Percentiles rank a stretch among this genome's conserved stretches.
Conservation (phyloP, 1,140 invertebrate genomes). For the Drosophila seguyi region DNA sequence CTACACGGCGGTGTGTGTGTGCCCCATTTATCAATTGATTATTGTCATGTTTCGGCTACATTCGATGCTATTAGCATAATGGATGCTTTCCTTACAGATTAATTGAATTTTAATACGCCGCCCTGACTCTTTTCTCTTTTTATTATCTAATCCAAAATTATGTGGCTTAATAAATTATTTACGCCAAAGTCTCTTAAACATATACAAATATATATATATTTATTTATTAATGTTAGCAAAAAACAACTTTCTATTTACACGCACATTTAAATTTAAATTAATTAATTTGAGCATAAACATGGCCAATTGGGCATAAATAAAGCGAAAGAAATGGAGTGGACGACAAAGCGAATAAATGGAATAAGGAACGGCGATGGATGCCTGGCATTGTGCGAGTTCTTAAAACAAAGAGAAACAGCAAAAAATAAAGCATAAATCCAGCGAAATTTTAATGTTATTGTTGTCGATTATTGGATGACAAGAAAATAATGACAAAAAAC, state of each 20-base stretch:
- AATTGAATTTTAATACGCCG: conserved; percentile 62
- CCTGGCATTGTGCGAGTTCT: not conserved
- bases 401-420: not conserved
- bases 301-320: conserved; percentile 43
- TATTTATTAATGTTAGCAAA: too few species aligned
- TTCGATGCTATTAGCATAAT: conserved; percentile 45
- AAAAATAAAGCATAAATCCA: conserved; percentile 11
- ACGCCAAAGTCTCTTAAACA: conserved; percentile 13
- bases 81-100: conserved; percentile 51
- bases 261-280: conserved; percentile 60
- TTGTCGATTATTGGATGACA: conserved; percentile 42
- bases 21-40: conserved; percentile 48
- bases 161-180: conserved; percentile 63
- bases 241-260: conserved; percentile 56
- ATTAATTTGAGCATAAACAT: conserved; percentile 48
- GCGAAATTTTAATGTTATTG: conserved; percentile 19
- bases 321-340: conserved; percentile 6
- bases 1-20: conserved; percentile 1
- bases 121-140: not conserved
- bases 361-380: not conserved
- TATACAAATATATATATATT: not conserved
- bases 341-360: not conserved
- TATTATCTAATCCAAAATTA: conserved; percentile 62
- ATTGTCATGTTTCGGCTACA: conserved; percentile 2
- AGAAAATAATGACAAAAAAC: conserved; percentile 35